Evolutionary conservation across 2,797 vertebrate species (phyloP).

Genomic region (Schizopygopsis pylzovi): DNA sequence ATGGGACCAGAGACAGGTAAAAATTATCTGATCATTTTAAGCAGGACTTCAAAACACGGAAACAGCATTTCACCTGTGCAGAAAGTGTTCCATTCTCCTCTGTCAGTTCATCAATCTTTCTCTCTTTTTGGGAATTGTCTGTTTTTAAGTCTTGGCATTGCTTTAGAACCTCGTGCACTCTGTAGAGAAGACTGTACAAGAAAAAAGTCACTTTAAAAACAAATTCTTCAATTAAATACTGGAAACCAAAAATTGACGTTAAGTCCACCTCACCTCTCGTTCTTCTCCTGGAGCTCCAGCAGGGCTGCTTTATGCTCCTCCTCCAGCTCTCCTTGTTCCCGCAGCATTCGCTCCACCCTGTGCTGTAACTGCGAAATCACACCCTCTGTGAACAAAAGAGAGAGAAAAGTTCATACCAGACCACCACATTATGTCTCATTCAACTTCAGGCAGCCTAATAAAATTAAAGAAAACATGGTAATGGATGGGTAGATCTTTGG

Average conservation of each 20-base stretch:
- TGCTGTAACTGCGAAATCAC: conserved; percentile 53
- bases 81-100: conserved; percentile 92
- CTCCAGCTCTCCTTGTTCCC: conserved; percentile 53
- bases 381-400: conserved; percentile 38
- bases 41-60: not conserved
- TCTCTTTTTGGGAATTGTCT: conserved; percentile 86
- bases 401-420: not conserved
- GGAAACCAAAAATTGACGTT: not conserved
- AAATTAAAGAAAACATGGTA: not conserved
- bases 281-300: conserved; percentile 53
- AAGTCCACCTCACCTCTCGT: conserved; percentile 37
- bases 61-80: conserved; percentile 79
- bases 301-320: conserved; percentile 47
- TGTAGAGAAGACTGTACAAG: conserved; percentile 79
- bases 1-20: not conserved
- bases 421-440: not conserved
- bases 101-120: conserved; percentile 84
- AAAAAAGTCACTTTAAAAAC: not conserved
- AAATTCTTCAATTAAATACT: not conserved
- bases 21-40: not conserved
- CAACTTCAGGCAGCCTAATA: not conserved
- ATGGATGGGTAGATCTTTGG: not conserved
- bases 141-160: conserved; percentile 89
- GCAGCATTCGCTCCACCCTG: conserved; percentile 51
- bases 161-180: conserved; percentile 85